A percentile compares a stretch with the other conserved stretches of the same genome.
Conservation (phyloP, 2,888 invertebrate species). For the Ceratothoa steindachneri region DNA sequence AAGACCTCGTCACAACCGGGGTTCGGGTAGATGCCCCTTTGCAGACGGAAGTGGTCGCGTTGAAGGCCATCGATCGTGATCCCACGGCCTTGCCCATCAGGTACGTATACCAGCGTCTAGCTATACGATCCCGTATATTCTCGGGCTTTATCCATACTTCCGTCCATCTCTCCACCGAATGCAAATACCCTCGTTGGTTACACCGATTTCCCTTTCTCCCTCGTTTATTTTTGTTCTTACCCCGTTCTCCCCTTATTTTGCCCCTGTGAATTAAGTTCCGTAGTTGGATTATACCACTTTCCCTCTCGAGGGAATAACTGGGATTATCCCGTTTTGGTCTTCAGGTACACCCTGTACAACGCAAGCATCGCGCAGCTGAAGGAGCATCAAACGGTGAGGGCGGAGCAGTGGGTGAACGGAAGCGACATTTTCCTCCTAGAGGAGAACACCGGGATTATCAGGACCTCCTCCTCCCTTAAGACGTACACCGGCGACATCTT, state of each 20-base stretch:
- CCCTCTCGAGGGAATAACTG: no score
- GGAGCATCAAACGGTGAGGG: slow-evolving; percentile 27
- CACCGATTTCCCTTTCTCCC: background rate
- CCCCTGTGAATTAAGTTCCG: no score
- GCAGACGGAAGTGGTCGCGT: slow-evolving; percentile 65
- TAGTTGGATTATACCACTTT: no score
- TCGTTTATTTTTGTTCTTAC: background rate
- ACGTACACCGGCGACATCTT: slow-evolving; percentile 66
- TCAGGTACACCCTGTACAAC: slow-evolving; percentile 42
- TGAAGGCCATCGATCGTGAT: slow-evolving; percentile 67
- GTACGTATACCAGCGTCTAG: slow-evolving; percentile 57
- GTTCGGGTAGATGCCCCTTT: slow-evolving; percentile 70
- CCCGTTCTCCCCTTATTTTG: no score
- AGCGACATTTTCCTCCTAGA: slow-evolving; percentile 62
- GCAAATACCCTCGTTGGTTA: background rate
- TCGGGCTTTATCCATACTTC: no score
- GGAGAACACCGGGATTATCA: slow-evolving; percentile 66
- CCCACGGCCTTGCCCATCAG: slow-evolving; percentile 63
- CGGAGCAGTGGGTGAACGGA: slow-evolving; percentile 50
- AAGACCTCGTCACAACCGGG: slow-evolving; percentile 63
- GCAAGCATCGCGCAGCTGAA: slow-evolving; percentile 39
- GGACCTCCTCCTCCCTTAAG: slow-evolving; percentile 64
- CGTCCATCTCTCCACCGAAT: no score
- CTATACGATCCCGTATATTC: slow-evolving; percentile 61
- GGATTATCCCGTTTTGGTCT: no score